A percentile compares a stretch with the other conserved stretches of the same genome.
phyloP scores from a whole-genome alignment of 23 tunicate species.

The Trididemnum clinides region DNA sequence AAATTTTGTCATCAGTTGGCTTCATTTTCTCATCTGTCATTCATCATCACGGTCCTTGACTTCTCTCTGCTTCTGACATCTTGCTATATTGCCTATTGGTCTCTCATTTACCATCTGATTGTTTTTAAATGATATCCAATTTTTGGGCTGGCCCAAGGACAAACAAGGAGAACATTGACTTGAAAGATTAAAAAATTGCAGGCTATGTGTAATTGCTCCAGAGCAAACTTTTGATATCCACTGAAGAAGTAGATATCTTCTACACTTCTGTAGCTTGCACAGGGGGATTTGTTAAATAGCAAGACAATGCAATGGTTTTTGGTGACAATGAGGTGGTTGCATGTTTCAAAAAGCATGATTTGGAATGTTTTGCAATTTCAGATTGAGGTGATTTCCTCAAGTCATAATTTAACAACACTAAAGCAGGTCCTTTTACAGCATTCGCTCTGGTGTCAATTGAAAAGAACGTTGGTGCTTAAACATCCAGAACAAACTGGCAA shows the following conservation, averaged over 20 bases:
- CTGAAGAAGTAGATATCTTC: not conserved
- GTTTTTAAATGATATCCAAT: not conserved
- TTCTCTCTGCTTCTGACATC: not conserved
- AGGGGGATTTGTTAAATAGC: not conserved
- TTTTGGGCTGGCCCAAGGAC: not conserved
- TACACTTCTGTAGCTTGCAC: not conserved
- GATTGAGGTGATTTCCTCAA: not conserved
- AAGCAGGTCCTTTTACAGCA: too few relatives aligned
- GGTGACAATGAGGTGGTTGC: not conserved
- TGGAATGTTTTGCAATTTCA: not conserved
- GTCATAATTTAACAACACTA: too few relatives aligned
- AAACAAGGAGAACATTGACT: constrained; percentile 5
- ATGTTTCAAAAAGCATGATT: constrained; percentile 5
- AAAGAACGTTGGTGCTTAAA: too few relatives aligned
- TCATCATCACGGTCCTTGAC: constrained; percentile 2
- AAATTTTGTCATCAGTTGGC: not conserved
- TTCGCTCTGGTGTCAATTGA: not conserved
- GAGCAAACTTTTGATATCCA: not conserved
- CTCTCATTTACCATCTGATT: constrained; percentile 12
- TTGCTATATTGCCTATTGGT: not conserved
- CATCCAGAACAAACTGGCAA: not conserved
- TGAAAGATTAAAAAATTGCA: not conserved
- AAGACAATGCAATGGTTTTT: not conserved
- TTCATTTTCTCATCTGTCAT: not conserved
- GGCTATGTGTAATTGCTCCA: not conserved